Base-by-base conservation (phyloP, 2,113 vertebrate species). In the Eolophus roseicapilla region DNA sequence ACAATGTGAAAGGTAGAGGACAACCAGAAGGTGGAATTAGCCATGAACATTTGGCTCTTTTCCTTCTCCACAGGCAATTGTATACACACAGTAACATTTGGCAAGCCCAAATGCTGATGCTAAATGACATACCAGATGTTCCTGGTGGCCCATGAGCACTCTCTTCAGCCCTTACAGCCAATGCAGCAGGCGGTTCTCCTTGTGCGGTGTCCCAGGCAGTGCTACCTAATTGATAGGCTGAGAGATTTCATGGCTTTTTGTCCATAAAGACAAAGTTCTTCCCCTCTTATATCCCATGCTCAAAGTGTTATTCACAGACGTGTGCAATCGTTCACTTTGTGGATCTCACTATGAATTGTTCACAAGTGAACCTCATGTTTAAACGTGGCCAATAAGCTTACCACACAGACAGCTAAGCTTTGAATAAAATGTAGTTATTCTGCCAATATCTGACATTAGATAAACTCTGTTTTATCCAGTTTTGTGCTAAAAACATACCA, bases 111-210 rank as follows among this genome's bases (percentile, higher is more conserved):
- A 92, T 18, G 5, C 39, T 92, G 82, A 65, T 94, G 81, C 53
- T 92, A 55, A 63, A 83, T 87, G 73, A 81, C 47, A 83, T 35
- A 60, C 67, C 96, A 95, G 94, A 96, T 95, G 95, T 93, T 93
- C 35, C 59, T 62, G 47, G 47, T 3, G 6, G 46, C 29, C 60
- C 70, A 84, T 0, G 0, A 65, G 33, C 3, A 7, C 24, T 68
- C 52, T 89, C 27, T 86, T 71, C 78, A 90, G 64, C 46, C 81
- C 78, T 75, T 37, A 20, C 33, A 78, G 70, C n/a, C 74, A 60
- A 18, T 7, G 11, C 35, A 93, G 44, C n/a, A 46, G 64, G 28
- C 7, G 0, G 11, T 69, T 88, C n/a, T 81, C 29, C 64, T 90
- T 69, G 37, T 53, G 47, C 31, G 12, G 18, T 3, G 4, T 75